Evolutionary conservation across 2,113 vertebrate genomes (phyloP).

Genomic region (Antennarius striatus): DNA sequence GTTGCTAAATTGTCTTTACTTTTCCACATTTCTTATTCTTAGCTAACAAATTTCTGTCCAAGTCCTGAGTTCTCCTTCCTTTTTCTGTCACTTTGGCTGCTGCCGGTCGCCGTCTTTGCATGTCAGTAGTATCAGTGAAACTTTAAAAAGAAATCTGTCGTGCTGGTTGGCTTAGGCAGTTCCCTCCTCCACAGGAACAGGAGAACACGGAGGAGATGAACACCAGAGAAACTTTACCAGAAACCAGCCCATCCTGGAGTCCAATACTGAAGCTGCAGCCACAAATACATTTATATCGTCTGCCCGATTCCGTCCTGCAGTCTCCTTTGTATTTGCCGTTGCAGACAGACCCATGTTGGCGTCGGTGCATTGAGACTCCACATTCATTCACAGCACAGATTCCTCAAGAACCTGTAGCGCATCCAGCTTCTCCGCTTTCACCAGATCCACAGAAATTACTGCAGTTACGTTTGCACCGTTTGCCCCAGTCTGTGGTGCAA

Average conservation of each 20-base stretch:
- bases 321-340: slow-evolving; percentile 29
- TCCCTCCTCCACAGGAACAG: slow-evolving; percentile 74
- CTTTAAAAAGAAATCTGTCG: slow-evolving; percentile 61
- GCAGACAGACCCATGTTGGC: slow-evolving; percentile 28
- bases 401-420: slow-evolving; percentile 21
- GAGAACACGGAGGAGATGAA: slow-evolving; percentile 55
- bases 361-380: slow-evolving; percentile 19
- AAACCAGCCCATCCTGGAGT: slow-evolving; percentile 54
- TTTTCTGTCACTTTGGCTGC: slow-evolving; percentile 49
- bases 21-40: slow-evolving; percentile 11
- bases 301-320: slow-evolving; percentile 71
- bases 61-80: slow-evolving; percentile 1
- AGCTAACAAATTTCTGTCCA: slow-evolving; percentile 33
- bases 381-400: slow-evolving; percentile 17
- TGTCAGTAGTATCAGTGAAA: slow-evolving; percentile 66
- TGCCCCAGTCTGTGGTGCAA: slow-evolving; percentile 52
- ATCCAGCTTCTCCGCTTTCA: slow-evolving; percentile 11
- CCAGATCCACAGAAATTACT: slow-evolving; percentile 26
- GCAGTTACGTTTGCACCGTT: slow-evolving; percentile 59
- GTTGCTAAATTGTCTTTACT: slow-evolving; percentile 13
- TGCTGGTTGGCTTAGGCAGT: slow-evolving; percentile 80
- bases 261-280: slow-evolving; percentile 66
- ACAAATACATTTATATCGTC: slow-evolving; percentile 69
- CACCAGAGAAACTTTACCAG: slow-evolving; percentile 60
- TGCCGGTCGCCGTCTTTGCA: slow-evolving; percentile 63